Evolutionary conservation across 2,888 invertebrate species (phyloP), one percentile per base, ranked within the genome.

Genomic region (Nomada ruficornis): DNA sequence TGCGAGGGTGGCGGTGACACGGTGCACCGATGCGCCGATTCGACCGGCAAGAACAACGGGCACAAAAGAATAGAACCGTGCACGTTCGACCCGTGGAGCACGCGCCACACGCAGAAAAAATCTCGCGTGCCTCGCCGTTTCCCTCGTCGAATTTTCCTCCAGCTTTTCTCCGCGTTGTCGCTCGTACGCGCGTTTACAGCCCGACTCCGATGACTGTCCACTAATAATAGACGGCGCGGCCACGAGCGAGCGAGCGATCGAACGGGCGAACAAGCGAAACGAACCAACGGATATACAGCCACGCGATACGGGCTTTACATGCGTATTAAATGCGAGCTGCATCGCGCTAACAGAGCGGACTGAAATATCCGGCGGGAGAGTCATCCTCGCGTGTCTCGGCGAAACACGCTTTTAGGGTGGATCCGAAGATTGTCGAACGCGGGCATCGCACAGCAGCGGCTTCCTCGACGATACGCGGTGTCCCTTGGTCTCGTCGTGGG

Each of bases 161-260:
- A 83, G 80, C 69, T 76, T 86, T 87, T 7, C 85, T 80, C 84
- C 86, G 81, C 83, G 85, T 86, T 69, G 77, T 83, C 60, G 76
- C 83, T 80, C 74, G 83, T 69, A 57, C 82, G 89, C 86, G 88
- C 87, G 84, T 79, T 76, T 69, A 77, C 82, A 88, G 86, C 23
- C 78, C 88, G 86, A 84, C 89, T 89, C 87, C 90, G 91, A 92
- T 93, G 92, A 93, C 93, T 91, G 91, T 86, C 89, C 84, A 90
- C 93, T 92, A 93, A 93, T 93, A 93, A 93, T 93, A 93, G 92
- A 89, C 78, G 75, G 74, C 15, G 18, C 11, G 13, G 60, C 18
- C 20, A n/a, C 76, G 70, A 76, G 47, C 62, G 20, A 62, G 62
- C 67, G 29, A 75, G 75, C 73, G 55, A 76, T 54, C 75, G 69